These are phyloP conservation scores for Dicrurus megarhynchus DNA, from an alignment of 2,113 vertebrate species.

Conservation along the genomic window DNA sequence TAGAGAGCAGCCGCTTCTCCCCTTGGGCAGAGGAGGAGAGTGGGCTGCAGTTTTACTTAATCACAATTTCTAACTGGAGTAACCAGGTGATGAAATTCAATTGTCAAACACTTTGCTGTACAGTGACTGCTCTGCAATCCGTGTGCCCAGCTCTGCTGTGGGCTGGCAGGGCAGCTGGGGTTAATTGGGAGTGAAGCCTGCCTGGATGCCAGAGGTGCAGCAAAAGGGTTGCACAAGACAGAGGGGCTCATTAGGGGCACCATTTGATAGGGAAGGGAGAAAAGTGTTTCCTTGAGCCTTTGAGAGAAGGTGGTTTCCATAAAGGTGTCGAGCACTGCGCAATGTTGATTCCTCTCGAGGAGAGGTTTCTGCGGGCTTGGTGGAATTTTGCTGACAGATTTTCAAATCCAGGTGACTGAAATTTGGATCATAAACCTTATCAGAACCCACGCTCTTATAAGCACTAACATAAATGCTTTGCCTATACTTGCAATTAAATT, in stretches of 20 bases:
- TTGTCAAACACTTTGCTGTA: neutral
- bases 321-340: fast-evolving
- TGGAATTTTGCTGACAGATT: neutral
- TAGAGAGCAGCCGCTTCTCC: neutral
- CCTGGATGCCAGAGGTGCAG: neutral
- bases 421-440: neutral
- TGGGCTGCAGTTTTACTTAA: neutral
- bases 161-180: neutral
- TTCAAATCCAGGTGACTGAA: neutral
- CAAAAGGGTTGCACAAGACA: neutral
- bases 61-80: neutral
- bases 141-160: neutral
- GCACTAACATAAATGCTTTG: neutral
- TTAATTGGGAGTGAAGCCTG: neutral
- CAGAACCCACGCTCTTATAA: fast-evolving
- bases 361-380: neutral
- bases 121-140: neutral
- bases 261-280: neutral
- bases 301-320: neutral
- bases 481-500: neutral
- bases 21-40: neutral
- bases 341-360: neutral
- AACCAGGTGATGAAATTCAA: neutral
- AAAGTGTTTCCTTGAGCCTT: neutral
- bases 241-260: neutral